Evolutionary conservation across 35 echinoderm and acorn worm species (phyloP).

Genomic region (Patiria miniata): DNA sequence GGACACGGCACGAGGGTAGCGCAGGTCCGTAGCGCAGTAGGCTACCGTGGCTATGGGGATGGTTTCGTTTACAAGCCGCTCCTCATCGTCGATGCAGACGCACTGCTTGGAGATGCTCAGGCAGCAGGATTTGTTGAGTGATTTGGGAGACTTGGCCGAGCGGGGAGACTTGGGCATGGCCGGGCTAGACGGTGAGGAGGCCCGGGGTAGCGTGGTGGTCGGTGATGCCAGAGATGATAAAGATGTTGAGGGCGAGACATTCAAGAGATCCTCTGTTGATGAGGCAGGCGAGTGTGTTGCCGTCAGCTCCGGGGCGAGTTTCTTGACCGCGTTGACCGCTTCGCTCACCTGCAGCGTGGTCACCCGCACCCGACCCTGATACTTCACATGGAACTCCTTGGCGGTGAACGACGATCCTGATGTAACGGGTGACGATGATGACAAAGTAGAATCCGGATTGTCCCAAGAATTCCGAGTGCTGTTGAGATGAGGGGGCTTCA

Average conservation of each 20-base stretch:
- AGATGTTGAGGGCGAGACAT: background rate
- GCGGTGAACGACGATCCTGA: background rate
- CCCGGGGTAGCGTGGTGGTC: background rate
- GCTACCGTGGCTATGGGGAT: constrained; percentile 33
- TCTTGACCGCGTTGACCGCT: constrained; percentile 22
- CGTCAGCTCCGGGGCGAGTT: background rate
- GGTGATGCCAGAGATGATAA: background rate
- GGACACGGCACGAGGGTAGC: constrained; percentile 1
- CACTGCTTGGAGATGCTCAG: constrained; percentile 20
- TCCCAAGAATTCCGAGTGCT: background rate
- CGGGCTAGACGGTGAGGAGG: background rate
- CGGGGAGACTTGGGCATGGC: background rate
- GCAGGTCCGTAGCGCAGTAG: constrained; percentile 32
- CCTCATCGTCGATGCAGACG: constrained; percentile 5
- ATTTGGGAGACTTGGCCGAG: background rate
- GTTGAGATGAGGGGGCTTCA: background rate
- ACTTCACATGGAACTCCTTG: constrained; percentile 26
- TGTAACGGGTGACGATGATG: too few relatives aligned
- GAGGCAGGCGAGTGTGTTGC: background rate
- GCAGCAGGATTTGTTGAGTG: constrained; percentile 1
- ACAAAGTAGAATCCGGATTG: background rate
- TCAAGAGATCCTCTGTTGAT: background rate
- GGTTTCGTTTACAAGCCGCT: background rate
- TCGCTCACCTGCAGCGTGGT: constrained; percentile 25
- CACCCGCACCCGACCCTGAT: constrained; percentile 13